Evolutionary conservation across 2,113 vertebrate genomes (phyloP).

Genomic region (Phainopepla nitens): DNA sequence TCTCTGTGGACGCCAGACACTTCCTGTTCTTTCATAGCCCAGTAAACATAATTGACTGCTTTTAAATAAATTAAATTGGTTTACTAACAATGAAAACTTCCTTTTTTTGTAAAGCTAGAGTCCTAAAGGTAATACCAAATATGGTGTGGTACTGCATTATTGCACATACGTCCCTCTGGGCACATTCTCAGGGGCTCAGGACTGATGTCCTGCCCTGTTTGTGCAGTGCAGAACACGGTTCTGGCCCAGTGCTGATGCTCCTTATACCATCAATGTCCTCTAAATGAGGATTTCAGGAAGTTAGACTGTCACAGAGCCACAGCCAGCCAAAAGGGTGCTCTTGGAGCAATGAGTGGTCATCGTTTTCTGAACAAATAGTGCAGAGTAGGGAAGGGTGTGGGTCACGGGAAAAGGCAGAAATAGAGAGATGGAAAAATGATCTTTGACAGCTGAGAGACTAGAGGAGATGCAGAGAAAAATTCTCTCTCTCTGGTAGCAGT

Average conservation of each 20-base stretch:
- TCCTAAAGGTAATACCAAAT: background rate
- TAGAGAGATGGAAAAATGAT: background rate
- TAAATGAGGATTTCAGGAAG: background rate
- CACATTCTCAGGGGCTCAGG: background rate
- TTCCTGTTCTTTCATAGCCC: conserved; percentile 57
- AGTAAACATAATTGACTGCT: conserved; percentile 54
- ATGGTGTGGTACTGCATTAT: background rate
- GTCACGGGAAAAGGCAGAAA: background rate
- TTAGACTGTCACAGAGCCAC: background rate
- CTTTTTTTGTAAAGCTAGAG: background rate
- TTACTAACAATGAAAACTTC: conserved; percentile 50
- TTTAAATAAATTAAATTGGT: conserved; percentile 40
- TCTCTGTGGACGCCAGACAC: conserved; percentile 48
- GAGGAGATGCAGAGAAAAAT: background rate
- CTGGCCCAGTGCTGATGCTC: background rate
- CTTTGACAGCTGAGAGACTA: background rate
- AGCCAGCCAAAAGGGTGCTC: rapidly evolving
- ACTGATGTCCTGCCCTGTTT: background rate
- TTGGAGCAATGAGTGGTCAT: background rate
- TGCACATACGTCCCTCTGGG: rapidly evolving
- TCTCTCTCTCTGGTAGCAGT: background rate
- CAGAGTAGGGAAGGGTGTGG: background rate
- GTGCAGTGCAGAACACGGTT: background rate
- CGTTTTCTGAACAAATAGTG: background rate
- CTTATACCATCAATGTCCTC: rapidly evolving